Evolutionary conservation across 2,113 vertebrate species (phyloP).

Genomic region (Pampusana beccarii): DNA sequence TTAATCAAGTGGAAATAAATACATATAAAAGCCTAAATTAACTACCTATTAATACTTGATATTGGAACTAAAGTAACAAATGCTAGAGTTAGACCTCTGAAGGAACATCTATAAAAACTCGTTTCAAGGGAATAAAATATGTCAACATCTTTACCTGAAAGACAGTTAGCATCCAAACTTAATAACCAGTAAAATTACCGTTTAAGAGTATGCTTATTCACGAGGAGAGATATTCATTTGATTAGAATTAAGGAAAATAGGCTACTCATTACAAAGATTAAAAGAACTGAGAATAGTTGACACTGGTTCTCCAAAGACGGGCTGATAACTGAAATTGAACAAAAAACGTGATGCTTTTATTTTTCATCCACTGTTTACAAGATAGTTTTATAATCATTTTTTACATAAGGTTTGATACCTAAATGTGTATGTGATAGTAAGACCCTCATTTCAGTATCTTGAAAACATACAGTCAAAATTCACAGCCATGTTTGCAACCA

Average conservation of each 20-base stretch:
- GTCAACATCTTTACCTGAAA: not conserved
- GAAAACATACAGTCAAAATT: not conserved
- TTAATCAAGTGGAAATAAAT: not conserved
- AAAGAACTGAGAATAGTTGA: not conserved
- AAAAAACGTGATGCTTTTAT: not conserved
- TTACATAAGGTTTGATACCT: not conserved
- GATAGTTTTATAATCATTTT: not conserved
- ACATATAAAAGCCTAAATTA: not conserved
- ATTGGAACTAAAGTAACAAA: not conserved
- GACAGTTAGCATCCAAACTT: not conserved
- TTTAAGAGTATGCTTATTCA: not conserved
- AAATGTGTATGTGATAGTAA: not conserved
- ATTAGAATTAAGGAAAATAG: not conserved
- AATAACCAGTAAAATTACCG: not conserved
- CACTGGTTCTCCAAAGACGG: not conserved
- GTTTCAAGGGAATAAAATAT: not conserved
- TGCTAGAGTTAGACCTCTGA: not conserved
- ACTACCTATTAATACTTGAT: not conserved
- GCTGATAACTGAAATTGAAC: not conserved
- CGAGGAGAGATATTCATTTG: not conserved
- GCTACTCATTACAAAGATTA: not conserved
- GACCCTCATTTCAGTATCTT: not conserved
- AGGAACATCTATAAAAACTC: not conserved
- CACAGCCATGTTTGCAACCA: not conserved
- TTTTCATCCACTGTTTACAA: not conserved